Conservation (phyloP, 1,140 invertebrate species). For the Sarcophaga peregrina region DNA sequence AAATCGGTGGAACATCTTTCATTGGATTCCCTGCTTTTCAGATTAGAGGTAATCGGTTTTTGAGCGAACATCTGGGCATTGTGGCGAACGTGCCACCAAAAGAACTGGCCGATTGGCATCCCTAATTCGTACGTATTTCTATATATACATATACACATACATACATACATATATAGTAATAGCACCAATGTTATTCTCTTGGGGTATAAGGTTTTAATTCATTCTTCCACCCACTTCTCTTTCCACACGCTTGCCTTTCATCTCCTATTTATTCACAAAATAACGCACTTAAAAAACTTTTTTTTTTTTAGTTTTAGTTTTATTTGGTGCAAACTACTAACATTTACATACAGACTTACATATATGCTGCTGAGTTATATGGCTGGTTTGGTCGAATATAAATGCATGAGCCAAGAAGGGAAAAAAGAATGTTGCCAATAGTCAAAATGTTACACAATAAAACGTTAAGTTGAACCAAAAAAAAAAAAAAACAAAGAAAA, state of each 20-base stretch:
- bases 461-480: conserved; percentile 39
- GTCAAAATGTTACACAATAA: conserved; percentile 37
- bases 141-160: not conserved
- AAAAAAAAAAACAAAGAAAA: conserved; percentile 25
- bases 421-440: conserved; percentile 15
- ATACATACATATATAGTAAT: not conserved
- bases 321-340: not conserved
- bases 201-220: too few relatives aligned
- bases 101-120: too few relatives aligned
- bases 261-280: not conserved
- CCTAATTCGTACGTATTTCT: too few relatives aligned
- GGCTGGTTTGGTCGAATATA: not conserved
- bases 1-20: too few relatives aligned
- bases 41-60: too few relatives aligned
- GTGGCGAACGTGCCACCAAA: too few relatives aligned
- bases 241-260: too few relatives aligned
- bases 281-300: conserved; percentile 8
- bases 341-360: not conserved
- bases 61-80: too few relatives aligned
- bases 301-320: not conserved
- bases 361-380: too few relatives aligned
- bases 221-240: too few relatives aligned
- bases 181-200: too few relatives aligned
- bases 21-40: too few relatives aligned
- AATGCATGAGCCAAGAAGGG: not conserved